Evolutionary conservation across 2,797 vertebrate species (phyloP).

Genomic region (Bradypodion pumilum): DNA sequence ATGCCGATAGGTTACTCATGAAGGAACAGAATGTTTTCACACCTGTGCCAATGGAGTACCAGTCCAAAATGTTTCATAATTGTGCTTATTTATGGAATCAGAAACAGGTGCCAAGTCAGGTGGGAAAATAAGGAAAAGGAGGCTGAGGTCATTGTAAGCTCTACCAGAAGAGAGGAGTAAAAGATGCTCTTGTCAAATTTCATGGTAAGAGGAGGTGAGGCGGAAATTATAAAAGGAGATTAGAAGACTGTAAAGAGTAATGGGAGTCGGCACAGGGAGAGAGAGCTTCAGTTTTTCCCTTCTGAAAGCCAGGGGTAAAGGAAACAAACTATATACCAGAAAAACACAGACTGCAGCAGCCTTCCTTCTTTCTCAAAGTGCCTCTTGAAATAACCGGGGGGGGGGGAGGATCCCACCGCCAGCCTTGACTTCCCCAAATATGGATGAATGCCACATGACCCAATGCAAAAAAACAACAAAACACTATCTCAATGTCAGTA

Average conservation of each 20-base stretch:
- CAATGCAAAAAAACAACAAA: constrained; percentile 56
- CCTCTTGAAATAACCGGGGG: constrained; percentile 33
- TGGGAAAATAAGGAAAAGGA: constrained; percentile 57
- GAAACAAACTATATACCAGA: constrained; percentile 51
- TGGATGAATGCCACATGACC: constrained; percentile 47
- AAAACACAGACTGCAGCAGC: constrained; percentile 30
- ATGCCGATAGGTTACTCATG: constrained; percentile 25
- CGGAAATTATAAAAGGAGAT: constrained; percentile 61
- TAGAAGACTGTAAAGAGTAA: constrained; percentile 38
- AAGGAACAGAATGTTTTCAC: constrained; percentile 61
- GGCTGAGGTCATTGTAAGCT: constrained; percentile 48
- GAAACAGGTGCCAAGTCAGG: constrained; percentile 62
- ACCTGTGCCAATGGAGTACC: constrained; percentile 51
- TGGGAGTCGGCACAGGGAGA: constrained; percentile 49
- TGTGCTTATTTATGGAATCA: constrained; percentile 47
- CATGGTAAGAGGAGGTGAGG: constrained; percentile 22
- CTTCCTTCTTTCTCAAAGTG: constrained; percentile 10
- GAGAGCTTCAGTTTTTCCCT: constrained; percentile 49
- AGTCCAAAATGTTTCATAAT: constrained; percentile 37
- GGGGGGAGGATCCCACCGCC: constrained; percentile 16
- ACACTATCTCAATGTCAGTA: constrained; percentile 29
- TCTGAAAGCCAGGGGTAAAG: constrained; percentile 53
- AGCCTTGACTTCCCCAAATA: constrained; percentile 1
- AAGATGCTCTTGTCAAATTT: constrained; percentile 44
- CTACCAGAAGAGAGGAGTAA: constrained; percentile 37